Evolutionary conservation across 2,888 invertebrate species (phyloP), one percentile per base, ranked within the genome.

Genomic region (Drosophila mettleri): DNA sequence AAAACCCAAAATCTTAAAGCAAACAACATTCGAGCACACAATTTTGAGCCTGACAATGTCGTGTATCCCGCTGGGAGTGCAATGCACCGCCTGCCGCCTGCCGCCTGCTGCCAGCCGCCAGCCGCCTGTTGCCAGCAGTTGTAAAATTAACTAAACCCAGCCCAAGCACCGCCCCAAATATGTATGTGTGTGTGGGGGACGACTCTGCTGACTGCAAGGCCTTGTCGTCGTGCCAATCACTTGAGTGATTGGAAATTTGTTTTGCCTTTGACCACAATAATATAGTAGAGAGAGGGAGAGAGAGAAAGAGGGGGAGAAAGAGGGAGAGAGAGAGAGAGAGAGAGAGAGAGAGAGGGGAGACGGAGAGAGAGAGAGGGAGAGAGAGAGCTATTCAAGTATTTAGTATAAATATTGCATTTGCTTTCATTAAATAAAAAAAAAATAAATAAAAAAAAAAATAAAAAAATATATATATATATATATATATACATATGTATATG

Each of bases 11-110:
- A 29, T 38, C 49, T 29, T 54, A 46, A 18, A 54, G 38, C 34
- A 68, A 48, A 58, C 49, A 69, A 33, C 31, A 36, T 10, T 54
- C 20, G 9, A 41, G 52, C 59, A 31, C 27, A 43, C n/a, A 33
- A 34, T 29, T 52, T 22, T 45, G 43, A 49, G 49, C 39, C 52
- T 24, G 31, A 20, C 22, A 55, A 51, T 69, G 48, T 54, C 31
- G 16, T 51, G 41, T 38, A 34, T 34, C 45, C 39, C 39, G 20
- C 39, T 20, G 54, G 22, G 24, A 43, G 43, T 54, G 43, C 54
- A 43, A 24, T 54, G 36, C 24, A 45, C 39, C 22, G 18, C 20
- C 18, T 41, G 43, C 53, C 43, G 55, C 48, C 24, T 2, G 36
- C 7, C n/a, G 22, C 41, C n/a, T 33, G 34, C n/a, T 20, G 41